Evolutionary conservation across 2,113 vertebrate genomes (phyloP).

Genomic region (Cathartes aura): DNA sequence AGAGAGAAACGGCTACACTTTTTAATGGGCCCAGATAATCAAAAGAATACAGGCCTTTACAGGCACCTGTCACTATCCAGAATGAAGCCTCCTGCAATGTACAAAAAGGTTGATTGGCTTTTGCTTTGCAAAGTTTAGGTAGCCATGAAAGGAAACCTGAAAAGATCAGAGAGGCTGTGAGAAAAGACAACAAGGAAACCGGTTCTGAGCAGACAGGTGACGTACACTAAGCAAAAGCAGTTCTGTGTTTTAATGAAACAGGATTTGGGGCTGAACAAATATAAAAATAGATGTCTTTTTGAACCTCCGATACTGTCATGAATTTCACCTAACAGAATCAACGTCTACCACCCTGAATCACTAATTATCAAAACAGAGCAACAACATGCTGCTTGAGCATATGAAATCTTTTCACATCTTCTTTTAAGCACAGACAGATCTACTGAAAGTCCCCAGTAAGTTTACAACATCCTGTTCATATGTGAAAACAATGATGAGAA

Average conservation of each 20-base stretch:
- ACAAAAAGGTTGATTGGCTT: neutral
- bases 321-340: neutral
- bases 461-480: neutral
- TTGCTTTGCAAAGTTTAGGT: neutral
- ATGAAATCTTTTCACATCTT: neutral
- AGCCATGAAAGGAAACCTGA: neutral
- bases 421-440: neutral
- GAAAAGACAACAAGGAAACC: neutral
- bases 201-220: neutral
- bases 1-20: neutral
- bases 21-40: neutral
- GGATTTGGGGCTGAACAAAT: neutral
- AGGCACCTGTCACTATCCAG: neutral
- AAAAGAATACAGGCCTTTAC: neutral
- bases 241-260: neutral
- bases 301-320: neutral
- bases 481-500: neutral
- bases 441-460: neutral
- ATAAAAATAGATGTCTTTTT: neutral
- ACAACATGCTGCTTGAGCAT: neutral
- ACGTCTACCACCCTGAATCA: neutral
- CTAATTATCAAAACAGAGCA: conserved; percentile 30
- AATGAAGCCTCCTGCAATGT: neutral
- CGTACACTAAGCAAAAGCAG: neutral
- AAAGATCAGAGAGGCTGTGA: neutral